Conservation (phyloP, 2,113 vertebrate genomes). For the Pachycephala philippinensis region DNA sequence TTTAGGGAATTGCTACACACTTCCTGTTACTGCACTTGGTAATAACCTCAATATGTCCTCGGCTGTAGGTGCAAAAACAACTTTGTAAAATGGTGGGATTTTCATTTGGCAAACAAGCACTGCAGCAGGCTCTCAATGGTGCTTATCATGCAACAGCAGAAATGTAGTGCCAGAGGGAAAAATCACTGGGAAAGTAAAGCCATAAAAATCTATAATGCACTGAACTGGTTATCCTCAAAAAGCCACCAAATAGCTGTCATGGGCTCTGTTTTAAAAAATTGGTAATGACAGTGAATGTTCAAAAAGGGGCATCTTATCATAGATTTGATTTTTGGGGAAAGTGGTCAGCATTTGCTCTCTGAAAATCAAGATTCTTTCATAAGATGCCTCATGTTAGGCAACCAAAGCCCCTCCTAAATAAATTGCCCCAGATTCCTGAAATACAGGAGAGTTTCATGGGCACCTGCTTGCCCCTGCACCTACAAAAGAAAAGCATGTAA, state of each 20-base stretch:
- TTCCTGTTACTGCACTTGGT: not conserved
- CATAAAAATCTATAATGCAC: not conserved
- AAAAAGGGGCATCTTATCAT: not conserved
- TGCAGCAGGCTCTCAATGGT: not conserved
- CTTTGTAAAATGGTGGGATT: not conserved
- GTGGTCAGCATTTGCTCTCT: not conserved
- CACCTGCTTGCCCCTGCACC: not conserved
- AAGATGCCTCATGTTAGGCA: not conserved
- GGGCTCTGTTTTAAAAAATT: not conserved
- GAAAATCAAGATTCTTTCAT: not conserved
- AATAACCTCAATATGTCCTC: not conserved
- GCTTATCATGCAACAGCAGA: not conserved
- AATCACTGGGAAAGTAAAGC: not conserved
- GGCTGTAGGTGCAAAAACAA: not conserved
- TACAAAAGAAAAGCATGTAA: not conserved
- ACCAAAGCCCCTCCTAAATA: not conserved
- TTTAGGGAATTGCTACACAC: not conserved
- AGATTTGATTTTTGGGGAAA: not conserved
- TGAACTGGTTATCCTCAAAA: not conserved
- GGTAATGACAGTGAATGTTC: not conserved
- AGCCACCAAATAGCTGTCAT: not conserved
- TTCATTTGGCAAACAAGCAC: not conserved
- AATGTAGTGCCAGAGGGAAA: not conserved
- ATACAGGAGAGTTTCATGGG: not conserved
- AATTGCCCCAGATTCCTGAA: not conserved